Evolutionary conservation across 2,888 invertebrate genomes (phyloP).

Genomic region (Cheilosia pagana): DNA sequence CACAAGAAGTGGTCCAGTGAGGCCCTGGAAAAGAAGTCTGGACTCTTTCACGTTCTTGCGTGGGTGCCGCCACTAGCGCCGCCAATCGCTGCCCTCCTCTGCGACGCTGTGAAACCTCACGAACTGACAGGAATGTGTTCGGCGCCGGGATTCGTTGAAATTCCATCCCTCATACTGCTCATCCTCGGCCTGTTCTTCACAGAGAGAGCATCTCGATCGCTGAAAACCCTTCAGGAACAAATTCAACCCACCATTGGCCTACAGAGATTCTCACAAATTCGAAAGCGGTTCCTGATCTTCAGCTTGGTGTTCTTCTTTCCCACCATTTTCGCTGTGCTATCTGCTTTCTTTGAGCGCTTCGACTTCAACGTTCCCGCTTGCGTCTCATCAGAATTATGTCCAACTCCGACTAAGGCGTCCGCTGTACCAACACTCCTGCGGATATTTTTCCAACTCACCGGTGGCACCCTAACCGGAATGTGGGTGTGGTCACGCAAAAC

Average conservation of each 20-base stretch:
- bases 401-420: constrained; percentile 77
- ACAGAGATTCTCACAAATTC: constrained; percentile 82
- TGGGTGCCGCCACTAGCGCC: constrained; percentile 95
- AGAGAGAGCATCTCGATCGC: constrained; percentile 81
- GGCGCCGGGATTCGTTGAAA: constrained; percentile 83
- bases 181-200: constrained; percentile 81
- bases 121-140: constrained; percentile 93
- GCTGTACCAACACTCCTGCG: constrained; percentile 80
- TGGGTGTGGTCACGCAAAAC: constrained; percentile 84
- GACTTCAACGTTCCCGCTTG: constrained; percentile 80
- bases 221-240: constrained; percentile 81
- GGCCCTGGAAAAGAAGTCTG: constrained; percentile 93
- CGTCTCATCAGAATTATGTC: constrained; percentile 80
- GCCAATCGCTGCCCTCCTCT: constrained; percentile 91
- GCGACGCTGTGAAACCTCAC: constrained; percentile 90
- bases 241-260: constrained; percentile 81
- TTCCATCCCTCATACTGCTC: constrained; percentile 80
- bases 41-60: constrained; percentile 92
- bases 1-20: constrained; percentile 97
- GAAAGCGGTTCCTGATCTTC: constrained; percentile 82
- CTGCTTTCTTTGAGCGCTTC: constrained; percentile 81
- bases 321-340: constrained; percentile 80
- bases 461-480: constrained; percentile 82
- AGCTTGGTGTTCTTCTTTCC: constrained; percentile 82
- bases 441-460: constrained; percentile 81